phyloP scores from a whole-genome alignment of 2,113 vertebrate genomes.

The Apistogramma diplotaenia region DNA sequence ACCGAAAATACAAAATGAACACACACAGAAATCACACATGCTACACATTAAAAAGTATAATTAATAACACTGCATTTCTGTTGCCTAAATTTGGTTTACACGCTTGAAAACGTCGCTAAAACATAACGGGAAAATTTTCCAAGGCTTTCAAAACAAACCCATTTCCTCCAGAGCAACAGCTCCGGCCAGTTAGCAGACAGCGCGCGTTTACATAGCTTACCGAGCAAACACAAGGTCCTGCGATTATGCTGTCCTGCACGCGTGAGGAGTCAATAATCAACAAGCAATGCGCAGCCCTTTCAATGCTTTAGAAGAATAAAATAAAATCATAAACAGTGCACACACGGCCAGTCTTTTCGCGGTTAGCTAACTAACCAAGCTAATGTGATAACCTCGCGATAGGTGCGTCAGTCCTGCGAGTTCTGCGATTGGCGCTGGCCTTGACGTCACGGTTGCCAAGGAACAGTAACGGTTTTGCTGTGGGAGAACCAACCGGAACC shows the following conservation, averaged over 20 bases:
- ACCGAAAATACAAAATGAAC: background rate
- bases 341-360: constrained; percentile 4
- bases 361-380: constrained; percentile 59
- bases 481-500: background rate
- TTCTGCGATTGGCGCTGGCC: constrained; percentile 49
- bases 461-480: constrained; percentile 39
- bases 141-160: constrained; percentile 66
- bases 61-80: background rate
- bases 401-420: constrained; percentile 26
- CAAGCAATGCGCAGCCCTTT: background rate
- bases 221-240: constrained; percentile 40
- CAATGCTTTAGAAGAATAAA: background rate
- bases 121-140: background rate
- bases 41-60: background rate
- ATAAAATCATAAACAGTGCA: background rate
- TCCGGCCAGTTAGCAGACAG: constrained; percentile 43
- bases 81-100: rapidly evolving
- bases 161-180: constrained; percentile 31
- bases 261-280: background rate
- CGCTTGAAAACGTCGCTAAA: background rate
- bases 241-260: constrained; percentile 17
- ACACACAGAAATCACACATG: rapidly evolving
- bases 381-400: constrained; percentile 69
- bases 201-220: constrained; percentile 37
- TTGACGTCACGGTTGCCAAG: constrained; percentile 77